These are phyloP conservation scores for Probosciger aterrimus DNA, from an alignment of 2,113 vertebrate genomes.

Conservation along the genomic window DNA sequence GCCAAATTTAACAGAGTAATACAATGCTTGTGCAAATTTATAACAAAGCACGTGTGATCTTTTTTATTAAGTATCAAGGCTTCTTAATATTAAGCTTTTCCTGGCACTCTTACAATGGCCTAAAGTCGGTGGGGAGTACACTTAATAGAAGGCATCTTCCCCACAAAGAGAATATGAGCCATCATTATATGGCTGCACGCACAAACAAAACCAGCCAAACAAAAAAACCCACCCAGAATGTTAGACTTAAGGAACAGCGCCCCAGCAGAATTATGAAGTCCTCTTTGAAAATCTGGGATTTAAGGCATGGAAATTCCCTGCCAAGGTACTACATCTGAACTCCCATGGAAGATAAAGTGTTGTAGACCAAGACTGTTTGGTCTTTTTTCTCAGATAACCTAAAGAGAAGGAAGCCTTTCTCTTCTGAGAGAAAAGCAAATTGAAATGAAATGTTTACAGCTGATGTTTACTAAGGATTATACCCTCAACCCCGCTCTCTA, in stretches of 20 bases:
- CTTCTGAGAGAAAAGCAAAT: background rate
- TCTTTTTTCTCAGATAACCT: background rate
- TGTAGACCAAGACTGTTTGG: background rate
- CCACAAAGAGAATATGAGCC: background rate
- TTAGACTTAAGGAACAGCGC: background rate
- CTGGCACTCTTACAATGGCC: background rate
- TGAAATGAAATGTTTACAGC: conserved; percentile 5
- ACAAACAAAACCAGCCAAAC: background rate
- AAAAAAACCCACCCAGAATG: background rate
- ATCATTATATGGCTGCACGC: background rate
- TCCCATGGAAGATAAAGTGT: background rate
- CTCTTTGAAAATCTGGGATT: background rate
- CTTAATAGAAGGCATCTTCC: background rate
- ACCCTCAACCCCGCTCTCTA: conserved; percentile 8
- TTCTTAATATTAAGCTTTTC: background rate
- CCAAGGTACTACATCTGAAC: background rate
- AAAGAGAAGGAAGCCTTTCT: background rate
- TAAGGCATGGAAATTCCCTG: background rate
- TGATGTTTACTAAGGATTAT: background rate
- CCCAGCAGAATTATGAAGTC: background rate
- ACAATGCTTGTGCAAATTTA: background rate
- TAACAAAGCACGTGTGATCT: background rate
- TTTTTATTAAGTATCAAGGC: background rate
- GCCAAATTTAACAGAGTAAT: background rate
- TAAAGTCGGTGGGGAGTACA: background rate